These are phyloP conservation scores for Tipula confusa DNA, from an alignment of 2,888 invertebrate species.

Conservation along the genomic window DNA sequence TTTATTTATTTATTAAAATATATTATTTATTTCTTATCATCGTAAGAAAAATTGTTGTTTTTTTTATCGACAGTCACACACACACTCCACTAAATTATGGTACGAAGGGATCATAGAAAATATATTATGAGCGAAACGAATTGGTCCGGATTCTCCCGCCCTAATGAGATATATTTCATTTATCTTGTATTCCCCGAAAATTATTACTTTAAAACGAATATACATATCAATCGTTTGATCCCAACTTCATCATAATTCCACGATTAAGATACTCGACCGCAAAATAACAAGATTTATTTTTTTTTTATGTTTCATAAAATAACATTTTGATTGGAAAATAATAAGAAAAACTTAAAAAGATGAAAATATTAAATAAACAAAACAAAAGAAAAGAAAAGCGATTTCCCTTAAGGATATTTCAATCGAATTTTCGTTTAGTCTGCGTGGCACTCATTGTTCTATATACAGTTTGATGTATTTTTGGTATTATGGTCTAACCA, in stretches of 20 bases:
- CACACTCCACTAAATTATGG: neutral
- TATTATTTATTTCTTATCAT: too few relatives aligned
- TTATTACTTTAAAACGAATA: neutral
- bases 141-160: too few relatives aligned
- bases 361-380: constrained; percentile 20
- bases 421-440: neutral
- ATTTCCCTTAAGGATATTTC: constrained; percentile 3
- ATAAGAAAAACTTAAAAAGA: neutral
- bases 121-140: too few relatives aligned
- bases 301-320: neutral
- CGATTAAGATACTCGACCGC: neutral
- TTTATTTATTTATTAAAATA: neutral
- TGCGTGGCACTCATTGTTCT: too few relatives aligned
- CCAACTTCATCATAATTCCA: neutral
- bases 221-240: neutral
- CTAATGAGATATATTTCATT: too few relatives aligned
- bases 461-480: too few relatives aligned
- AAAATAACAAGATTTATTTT: neutral
- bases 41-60: neutral
- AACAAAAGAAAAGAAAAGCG: neutral
- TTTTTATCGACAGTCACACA: neutral
- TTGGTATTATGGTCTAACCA: too few relatives aligned
- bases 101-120: neutral
- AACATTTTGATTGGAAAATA: constrained; percentile 3
- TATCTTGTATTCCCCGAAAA: neutral